Conservation (phyloP, 2,113 vertebrate species). For the Rhinoptilus africanus region DNA sequence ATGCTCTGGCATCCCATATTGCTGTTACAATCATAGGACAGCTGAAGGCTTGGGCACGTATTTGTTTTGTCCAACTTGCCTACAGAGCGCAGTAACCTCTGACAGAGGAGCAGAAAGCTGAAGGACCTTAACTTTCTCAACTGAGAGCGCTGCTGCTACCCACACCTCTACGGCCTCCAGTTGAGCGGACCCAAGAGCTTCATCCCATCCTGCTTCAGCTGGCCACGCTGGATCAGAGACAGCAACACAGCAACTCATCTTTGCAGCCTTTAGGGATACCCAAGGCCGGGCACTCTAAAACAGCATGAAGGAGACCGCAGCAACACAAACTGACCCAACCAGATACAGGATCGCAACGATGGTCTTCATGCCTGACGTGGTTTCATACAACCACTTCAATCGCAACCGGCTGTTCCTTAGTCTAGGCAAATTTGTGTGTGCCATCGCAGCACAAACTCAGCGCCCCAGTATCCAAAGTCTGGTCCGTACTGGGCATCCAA, state of each 20-base stretch:
- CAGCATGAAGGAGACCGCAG: not conserved
- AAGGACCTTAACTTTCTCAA: not conserved
- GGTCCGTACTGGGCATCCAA: not conserved
- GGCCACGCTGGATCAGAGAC: not conserved
- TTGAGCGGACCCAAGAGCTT: not conserved
- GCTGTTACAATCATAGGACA: not conserved
- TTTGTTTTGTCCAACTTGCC: not conserved
- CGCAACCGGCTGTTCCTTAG: not conserved
- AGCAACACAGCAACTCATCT: not conserved
- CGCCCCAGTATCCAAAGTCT: not conserved
- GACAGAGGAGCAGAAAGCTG: not conserved
- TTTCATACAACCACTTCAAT: not conserved
- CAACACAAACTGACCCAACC: not conserved
- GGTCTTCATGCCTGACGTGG: not conserved
- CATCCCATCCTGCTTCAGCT: not conserved
- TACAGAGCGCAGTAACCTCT: not conserved
- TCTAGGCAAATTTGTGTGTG: not conserved
- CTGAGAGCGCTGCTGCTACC: not conserved
- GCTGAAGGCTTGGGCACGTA: not conserved
- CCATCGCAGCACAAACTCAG: not conserved
- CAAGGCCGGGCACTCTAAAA: not conserved
- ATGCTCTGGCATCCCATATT: fast-evolving
- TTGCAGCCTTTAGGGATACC: not conserved
- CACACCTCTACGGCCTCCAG: not conserved
- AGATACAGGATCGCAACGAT: fast-evolving